Base-by-base conservation (phyloP, 2,888 invertebrate species). In the Sphinx pinastri region DNA sequence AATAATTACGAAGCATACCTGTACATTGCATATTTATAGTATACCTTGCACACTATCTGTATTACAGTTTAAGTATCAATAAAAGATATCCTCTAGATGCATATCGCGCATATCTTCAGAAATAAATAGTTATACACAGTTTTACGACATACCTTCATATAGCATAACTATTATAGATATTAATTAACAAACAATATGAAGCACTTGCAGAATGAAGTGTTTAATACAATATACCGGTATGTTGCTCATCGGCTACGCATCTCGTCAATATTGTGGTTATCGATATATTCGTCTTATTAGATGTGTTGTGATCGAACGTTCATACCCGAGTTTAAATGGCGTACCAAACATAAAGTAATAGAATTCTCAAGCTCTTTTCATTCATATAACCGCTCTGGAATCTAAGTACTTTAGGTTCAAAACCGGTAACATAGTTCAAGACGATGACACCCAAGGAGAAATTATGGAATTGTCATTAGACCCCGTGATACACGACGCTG, bases 161-260 rank as follows among this genome's bases (percentile, higher is more conserved):
- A 25, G 63, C 49, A 49, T 19, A 47, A 16, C n/a, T 7, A 54
- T 47, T 49, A 49, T 13, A 49, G 16, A 49, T 63, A 60, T 60
- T 60, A 63, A 63, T 63, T 19, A 19, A 19, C 13, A 63, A 63
- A 49, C 63, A 12, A 63, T 63, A 63, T 47, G 49, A 63, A 19
- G 63, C 63, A 49, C 47, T 63, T 49, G 63, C n/a, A 12, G 55
- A 55, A 63, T 47, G 45, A 63, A 49, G 63, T 49, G 13, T 63
- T 63, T 49, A 49, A 55, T 55, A 19, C 55, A 55, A 49, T 49
- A 55, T 68, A 55, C 55, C 45, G 16, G 68, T 57, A 69, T 63
- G 25, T 54, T 58, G 49, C 58, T 58, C 68, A 68, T 68, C n/a
- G 58, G 31, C 58, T 58, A 58, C 58, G 58, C 19, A 73, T 68